Base-by-base conservation (phyloP, 92 coral and sea anemone genomes). In the Epizoanthus rinbou region DNA sequence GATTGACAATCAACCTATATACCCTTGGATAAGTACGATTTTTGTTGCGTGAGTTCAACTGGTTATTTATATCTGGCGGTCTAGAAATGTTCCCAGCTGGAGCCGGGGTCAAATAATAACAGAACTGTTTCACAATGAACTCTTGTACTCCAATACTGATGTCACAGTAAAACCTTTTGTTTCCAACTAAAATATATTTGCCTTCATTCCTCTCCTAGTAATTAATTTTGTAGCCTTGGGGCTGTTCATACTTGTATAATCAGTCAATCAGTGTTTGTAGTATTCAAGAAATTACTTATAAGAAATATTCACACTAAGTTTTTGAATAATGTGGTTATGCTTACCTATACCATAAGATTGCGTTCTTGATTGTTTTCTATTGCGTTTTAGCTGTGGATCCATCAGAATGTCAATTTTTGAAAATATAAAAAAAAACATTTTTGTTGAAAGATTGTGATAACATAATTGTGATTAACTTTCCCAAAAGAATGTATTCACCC, bases 101-200 rank as follows among this genome's bases (percentile, higher is more conserved):
- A 60, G 39, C 69, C 35, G 6, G 62, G 82, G 82, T 62, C 82
- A 41, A 41, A 25, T 37, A 78, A 78, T 62, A 60, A 62, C 53
- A 33, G 21, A 78, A 21, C 24, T 60, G 43, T 41, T 5, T 13
- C 52, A 78, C 82, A 60, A 60, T 19, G 16, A 22, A 11, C 71
- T 60, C 69, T 78, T 52, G 54, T 47, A 11, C 16, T 11, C 71
- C 33, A 73, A 73, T 73, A 50, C 78, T 21, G 15, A 10, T 31
- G 25, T 50, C 39, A 8, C 60, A 22, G 37, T 43, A 21, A 41
- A 70, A 35, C 75, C 75, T 70, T 62, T 70, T 70, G 75, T 37
- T 24, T 57, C 59, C 59, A 19, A 15, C 54, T 47, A 47, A 15
- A 9, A 47, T 8, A 50, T 50, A 50, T 50, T 50, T 50, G 16